These are phyloP conservation scores for Aphis craccivora DNA, from an alignment of 1,140 invertebrate species.

Conservation along the genomic window DNA sequence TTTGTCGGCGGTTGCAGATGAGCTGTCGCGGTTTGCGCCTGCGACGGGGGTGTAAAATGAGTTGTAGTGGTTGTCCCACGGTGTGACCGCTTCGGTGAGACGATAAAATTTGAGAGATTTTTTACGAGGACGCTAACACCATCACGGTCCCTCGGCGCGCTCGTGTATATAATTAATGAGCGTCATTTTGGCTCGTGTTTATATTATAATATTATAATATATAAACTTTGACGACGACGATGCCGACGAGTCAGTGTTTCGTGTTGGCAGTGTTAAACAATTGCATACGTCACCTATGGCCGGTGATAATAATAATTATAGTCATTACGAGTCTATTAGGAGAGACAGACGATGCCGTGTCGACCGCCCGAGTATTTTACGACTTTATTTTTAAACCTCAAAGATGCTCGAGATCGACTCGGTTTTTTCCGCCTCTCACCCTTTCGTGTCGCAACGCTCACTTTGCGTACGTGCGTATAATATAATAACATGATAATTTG, in stretches of 20 bases:
- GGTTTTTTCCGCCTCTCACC: neutral
- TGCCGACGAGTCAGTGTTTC: neutral
- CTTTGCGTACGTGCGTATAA: neutral
- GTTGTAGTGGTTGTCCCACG: neutral
- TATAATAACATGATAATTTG: slow-evolving; percentile 6
- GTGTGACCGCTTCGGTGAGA: neutral
- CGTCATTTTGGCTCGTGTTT: slow-evolving; percentile 4
- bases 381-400: slow-evolving; percentile 12
- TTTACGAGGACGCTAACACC: neutral
- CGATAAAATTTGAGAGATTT: neutral
- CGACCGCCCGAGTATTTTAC: neutral
- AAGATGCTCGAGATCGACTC: neutral
- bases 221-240: too few species aligned
- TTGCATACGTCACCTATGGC: neutral
- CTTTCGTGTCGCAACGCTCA: neutral
- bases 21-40: too few species aligned
- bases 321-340: slow-evolving; percentile 6
- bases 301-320: slow-evolving; percentile 1
- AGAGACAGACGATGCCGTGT: neutral
- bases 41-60: neutral
- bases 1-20: neutral
- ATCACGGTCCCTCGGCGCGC: neutral
- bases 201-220: neutral
- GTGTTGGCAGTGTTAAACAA: neutral
- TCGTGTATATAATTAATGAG: neutral